Base-by-base conservation (phyloP, 1,140 invertebrate species). In the Philaenus spumarius region DNA sequence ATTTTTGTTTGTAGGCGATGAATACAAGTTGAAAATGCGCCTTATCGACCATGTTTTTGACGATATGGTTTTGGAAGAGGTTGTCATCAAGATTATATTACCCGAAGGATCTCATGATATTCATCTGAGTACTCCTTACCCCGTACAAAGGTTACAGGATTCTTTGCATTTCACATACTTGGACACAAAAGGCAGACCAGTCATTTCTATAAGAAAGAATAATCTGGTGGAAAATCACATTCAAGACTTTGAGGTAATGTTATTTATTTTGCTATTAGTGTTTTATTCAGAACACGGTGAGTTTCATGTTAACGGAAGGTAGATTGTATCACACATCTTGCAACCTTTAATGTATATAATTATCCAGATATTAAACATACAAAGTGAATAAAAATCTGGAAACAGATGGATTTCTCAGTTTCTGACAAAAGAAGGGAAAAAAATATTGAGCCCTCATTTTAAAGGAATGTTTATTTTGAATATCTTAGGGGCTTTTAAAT, bases 191-290 rank as follows among this genome's bases (percentile, higher is more conserved):
- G 97, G 97, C 1, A 81, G 96, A 47, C 88, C 90, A 1, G 93
- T 98, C 0, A 80, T 99, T 47, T 82, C 86, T 11, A 77, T 97
- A 14, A 80, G 78, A 14, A 97, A 97, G 68, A 83, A 74, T 2
- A 97, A 98, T 77, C 72, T 99, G 26, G 92, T 98, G 0, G 95
- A 98, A 65, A 90, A 92, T 69, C 97, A 99, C 67, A 98, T 98
- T 70, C 90, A 97, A 74, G 89, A 64, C 42, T 67, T 69, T 54
- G 67, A 69, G 46, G 56, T 58, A 11, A 57, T 42, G 4, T 42
- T 2, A 85, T 88, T 59, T n/a, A n/a, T n/a, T n/a, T n/a, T n/a
- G n/a, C n/a, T n/a, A n/a, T n/a, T n/a, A n/a, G n/a, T n/a, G n/a
- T n/a, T n/a, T n/a, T n/a, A n/a, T n/a, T n/a, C n/a, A n/a, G n/a